Conservation (phyloP, 2,113 vertebrate genomes). For the Lagopus muta region DNA sequence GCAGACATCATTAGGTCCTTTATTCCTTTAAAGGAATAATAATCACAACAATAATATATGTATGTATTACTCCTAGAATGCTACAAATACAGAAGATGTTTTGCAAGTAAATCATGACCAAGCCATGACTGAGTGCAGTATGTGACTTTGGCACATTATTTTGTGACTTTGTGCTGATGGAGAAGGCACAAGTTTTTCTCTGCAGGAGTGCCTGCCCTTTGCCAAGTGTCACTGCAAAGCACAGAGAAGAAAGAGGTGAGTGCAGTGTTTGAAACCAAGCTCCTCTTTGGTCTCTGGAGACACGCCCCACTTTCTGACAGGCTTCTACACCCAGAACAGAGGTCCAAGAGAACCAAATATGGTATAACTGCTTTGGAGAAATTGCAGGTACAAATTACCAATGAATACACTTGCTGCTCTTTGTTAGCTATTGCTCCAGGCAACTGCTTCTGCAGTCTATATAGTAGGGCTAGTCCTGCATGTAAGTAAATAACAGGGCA, state of each 20-base stretch:
- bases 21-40: background rate
- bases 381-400: background rate
- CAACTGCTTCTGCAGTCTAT: background rate
- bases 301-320: background rate
- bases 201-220: background rate
- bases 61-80: background rate
- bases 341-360: background rate
- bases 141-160: background rate
- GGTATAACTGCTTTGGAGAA: background rate
- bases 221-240: background rate
- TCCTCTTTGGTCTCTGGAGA: background rate
- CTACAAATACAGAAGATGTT: background rate
- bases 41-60: background rate
- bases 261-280: background rate
- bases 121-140: background rate
- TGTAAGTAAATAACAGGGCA: background rate
- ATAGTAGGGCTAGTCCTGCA: background rate
- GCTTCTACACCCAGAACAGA: background rate
- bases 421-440: background rate
- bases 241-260: background rate
- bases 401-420: background rate
- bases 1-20: background rate
- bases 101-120: background rate
- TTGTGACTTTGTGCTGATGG: fast-evolving
- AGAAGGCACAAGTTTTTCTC: background rate